Base-by-base conservation (phyloP, 1,140 invertebrate species). In the Drosophila trapezifrons region DNA sequence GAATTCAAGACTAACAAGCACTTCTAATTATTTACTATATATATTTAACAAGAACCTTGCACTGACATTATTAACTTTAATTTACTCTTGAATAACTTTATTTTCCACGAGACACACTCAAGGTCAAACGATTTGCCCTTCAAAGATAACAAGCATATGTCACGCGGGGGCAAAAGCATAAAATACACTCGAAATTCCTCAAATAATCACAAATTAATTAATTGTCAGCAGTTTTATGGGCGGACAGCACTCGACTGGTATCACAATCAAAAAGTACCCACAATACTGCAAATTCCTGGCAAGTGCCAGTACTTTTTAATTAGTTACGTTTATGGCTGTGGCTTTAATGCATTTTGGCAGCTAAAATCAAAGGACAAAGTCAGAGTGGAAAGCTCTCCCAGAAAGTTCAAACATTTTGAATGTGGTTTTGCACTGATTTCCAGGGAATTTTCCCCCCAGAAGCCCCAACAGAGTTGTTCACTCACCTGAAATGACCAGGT, bases 401-500 rank as follows among this genome's bases (percentile, higher is more conserved):
- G 5, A 67, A 67, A 65, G 42, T 67, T 67, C 8, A 49, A 67
- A 49, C 32, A 49, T 66, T 67, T 66, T 67, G 12, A 67, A 49
- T 47, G 51, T 27, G 43, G 51, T 49, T 49, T 71, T 57, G 38
- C 66, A 35, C 20, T 25, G 45, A 63, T 27, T 43, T 51, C 25
- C n/a, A 3, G 29, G 18, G 29, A 42, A 20, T 42, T 63, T 60
- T 8, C 3, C 15, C 25, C 38, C 37, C n/a, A n/a, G 22, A 38
- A 56, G 45, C 32, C 42, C 20, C 43, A 52, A 29, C 12, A 37
- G 32, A 66, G 42, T 40, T 46, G 42, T 38, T 51, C 55, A 73
- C 70, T 73, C 70, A 73, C 70, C 70, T 72, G 70, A 62, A 73
- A 58, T 71, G 67, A 27, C 49, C 67, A 70, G 67, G 67, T 46